phyloP scores from a whole-genome alignment of 1,140 invertebrate species.

The Pissodes strobi region DNA sequence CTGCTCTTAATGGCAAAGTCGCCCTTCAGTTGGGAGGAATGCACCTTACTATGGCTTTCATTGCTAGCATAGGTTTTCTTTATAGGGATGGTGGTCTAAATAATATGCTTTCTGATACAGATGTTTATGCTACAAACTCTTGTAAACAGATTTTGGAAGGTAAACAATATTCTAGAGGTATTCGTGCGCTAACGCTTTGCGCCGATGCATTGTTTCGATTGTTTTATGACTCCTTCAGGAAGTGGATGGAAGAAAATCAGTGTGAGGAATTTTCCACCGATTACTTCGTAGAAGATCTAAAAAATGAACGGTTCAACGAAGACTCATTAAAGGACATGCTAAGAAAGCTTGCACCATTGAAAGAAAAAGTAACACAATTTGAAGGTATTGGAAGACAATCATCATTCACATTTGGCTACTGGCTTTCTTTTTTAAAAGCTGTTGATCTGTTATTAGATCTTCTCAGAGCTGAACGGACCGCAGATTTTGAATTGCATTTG shows the following conservation, averaged over 20 bases:
- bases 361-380: not conserved
- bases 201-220: not conserved
- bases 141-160: too few species aligned
- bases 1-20: constrained; percentile 14
- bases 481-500: not conserved
- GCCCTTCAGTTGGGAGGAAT: constrained; percentile 13
- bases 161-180: too few species aligned
- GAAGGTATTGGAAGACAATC: too few species aligned
- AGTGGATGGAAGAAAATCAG: too few species aligned
- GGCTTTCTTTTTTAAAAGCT: not conserved
- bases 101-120: not conserved
- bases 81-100: not conserved
- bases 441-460: too few species aligned
- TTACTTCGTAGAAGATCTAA: not conserved
- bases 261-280: not conserved
- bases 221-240: too few species aligned
- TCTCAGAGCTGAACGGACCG: too few species aligned
- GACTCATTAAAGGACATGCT: not conserved
- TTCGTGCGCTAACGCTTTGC: not conserved
- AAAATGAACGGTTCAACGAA: too few species aligned
- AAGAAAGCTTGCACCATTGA: not conserved
- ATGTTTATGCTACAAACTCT: too few species aligned
- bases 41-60: constrained; percentile 21
- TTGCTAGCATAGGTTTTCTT: too few species aligned
- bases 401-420: too few species aligned